Percentiles rank a stretch among this genome's conserved stretches.
Evolutionary conservation across 1,140 invertebrate genomes (phyloP).

Genomic region (Papilio dardanus): DNA sequence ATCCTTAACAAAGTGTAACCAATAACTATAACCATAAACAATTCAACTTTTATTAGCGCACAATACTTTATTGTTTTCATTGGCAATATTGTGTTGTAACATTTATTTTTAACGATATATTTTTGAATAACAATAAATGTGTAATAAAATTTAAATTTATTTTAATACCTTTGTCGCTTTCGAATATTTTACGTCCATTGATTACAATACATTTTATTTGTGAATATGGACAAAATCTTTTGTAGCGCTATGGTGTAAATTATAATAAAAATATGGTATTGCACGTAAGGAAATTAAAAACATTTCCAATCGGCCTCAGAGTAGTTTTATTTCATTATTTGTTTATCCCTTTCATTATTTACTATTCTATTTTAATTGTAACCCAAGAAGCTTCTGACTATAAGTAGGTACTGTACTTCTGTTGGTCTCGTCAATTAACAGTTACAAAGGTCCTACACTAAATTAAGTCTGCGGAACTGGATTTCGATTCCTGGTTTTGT

Average conservation of each 20-base stretch:
- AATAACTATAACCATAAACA: slow-evolving; percentile 32
- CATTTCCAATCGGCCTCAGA: too few relatives aligned
- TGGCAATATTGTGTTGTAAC: slow-evolving; percentile 30
- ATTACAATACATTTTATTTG: neutral
- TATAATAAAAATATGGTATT: too few relatives aligned
- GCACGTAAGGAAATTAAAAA: too few relatives aligned
- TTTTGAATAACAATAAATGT: neutral
- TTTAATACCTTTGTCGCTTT: neutral
- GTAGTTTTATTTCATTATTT: neutral
- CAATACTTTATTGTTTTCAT: slow-evolving; percentile 35
- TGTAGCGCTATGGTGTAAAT: neutral
- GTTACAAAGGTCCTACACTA: too few relatives aligned
- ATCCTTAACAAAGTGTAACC: slow-evolving; percentile 19
- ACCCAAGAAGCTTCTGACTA: too few relatives aligned
- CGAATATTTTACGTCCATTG: neutral
- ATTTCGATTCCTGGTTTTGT: too few relatives aligned
- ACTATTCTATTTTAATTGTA: too few relatives aligned
- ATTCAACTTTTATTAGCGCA: neutral
- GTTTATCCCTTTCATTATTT: too few relatives aligned
- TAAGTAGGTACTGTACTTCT: too few relatives aligned
- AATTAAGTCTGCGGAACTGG: too few relatives aligned
- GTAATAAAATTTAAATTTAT: neutral
- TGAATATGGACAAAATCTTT: neutral
- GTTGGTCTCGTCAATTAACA: too few relatives aligned
- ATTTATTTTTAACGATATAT: neutral